Conservation (phyloP, 2,113 vertebrate genomes). For the Trinectes maculatus region DNA sequence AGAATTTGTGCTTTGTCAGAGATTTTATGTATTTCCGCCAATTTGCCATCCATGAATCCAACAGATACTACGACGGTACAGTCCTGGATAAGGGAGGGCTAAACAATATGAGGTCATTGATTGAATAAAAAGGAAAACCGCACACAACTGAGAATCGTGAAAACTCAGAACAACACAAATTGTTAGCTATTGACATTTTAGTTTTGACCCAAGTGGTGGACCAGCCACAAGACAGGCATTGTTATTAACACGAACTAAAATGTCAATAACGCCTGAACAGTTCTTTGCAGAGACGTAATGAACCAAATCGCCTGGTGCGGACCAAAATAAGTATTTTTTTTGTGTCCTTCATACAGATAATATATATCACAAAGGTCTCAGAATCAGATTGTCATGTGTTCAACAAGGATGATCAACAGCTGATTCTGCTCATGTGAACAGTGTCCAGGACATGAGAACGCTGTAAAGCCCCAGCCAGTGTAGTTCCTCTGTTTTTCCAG, state of each 20-base stretch:
- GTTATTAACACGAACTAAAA: neutral
- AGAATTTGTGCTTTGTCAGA: too few relatives aligned
- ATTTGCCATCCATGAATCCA: too few relatives aligned
- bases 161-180: too few relatives aligned
- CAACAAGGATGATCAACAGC: conserved; percentile 24
- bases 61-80: too few relatives aligned
- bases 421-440: neutral
- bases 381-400: conserved; percentile 41
- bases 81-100: too few relatives aligned
- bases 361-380: conserved; percentile 9
- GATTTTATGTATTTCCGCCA: too few relatives aligned
- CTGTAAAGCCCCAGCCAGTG: neutral
- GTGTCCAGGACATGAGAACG: neutral
- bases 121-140: too few relatives aligned
- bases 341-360: neutral
- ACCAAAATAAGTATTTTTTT: conserved; percentile 14
- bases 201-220: neutral
- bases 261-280: too few relatives aligned
- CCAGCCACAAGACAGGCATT: neutral
- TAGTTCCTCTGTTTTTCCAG: conserved; percentile 1
- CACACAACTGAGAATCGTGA: too few relatives aligned
- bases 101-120: too few relatives aligned
- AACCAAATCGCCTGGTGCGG: neutral
- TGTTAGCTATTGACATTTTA: neutral
- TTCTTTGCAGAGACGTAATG: neutral